Percentiles rank a stretch among this genome's conserved stretches.
These are phyloP conservation scores for Lepus timidus DNA, from an alignment of 2,113 vertebrate genomes.

Conservation along the genomic window DNA sequence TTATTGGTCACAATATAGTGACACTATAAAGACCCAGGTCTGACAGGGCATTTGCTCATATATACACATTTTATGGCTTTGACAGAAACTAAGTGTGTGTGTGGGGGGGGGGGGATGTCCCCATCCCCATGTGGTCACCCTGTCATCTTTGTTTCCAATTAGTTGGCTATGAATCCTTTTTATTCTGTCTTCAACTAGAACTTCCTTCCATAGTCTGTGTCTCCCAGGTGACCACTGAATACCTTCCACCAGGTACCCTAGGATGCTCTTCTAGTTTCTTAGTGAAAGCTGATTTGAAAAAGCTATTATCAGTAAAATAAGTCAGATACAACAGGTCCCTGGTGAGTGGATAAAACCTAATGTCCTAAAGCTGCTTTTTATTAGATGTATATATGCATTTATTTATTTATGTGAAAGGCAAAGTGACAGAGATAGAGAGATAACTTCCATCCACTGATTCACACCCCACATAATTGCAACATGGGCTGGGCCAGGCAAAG, in stretches of 20 bases:
- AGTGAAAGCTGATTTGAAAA: background rate
- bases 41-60: background rate
- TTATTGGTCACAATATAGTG: background rate
- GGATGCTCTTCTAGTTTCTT: background rate
- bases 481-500: too few species aligned
- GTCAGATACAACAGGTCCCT: background rate
- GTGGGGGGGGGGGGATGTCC: too few species aligned
- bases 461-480: too few species aligned
- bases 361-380: background rate
- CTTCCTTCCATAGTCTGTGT: background rate
- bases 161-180: background rate
- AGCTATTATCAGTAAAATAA: background rate
- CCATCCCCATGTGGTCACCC: background rate
- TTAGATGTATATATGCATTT: too few species aligned
- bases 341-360: background rate
- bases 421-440: too few species aligned
- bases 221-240: background rate
- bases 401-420: too few species aligned
- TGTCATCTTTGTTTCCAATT: conserved; percentile 28
- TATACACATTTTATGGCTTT: background rate
- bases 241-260: background rate
- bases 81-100: background rate
- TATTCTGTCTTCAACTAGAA: background rate
- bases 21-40: background rate
- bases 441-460: too few species aligned